Percentiles rank a stretch among this genome's conserved stretches.
Evolutionary conservation across 2,797 vertebrate genomes (phyloP).

Genomic region (Gadopsis marmoratus): DNA sequence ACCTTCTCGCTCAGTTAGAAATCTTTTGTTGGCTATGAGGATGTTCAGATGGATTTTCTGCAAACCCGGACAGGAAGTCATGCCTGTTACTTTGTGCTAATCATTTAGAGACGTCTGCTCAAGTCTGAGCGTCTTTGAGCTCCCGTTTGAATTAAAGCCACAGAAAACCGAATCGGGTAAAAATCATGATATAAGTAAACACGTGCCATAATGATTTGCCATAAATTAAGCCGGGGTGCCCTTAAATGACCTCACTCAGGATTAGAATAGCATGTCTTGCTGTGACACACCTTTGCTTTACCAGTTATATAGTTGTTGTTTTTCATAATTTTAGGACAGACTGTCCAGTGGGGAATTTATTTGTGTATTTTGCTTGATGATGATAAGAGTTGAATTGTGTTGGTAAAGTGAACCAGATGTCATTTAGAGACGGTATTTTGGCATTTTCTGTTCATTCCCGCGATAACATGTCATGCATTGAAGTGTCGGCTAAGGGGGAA

Average conservation of each 20-base stretch:
- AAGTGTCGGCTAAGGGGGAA: neutral
- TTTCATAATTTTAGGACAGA: neutral
- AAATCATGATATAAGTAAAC: neutral
- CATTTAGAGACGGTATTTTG: neutral
- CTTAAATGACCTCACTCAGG: neutral
- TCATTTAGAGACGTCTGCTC: conserved; percentile 41
- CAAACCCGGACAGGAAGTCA: conserved; percentile 63
- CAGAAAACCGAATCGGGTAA: conserved; percentile 6
- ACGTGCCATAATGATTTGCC: neutral
- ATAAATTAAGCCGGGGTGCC: neutral
- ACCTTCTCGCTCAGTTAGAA: conserved; percentile 57
- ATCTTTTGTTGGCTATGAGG: conserved; percentile 56
- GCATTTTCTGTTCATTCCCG: too few relatives aligned
- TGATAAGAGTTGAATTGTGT: neutral
- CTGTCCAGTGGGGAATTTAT: neutral
- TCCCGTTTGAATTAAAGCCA: conserved; percentile 1
- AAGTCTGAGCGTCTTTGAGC: conserved; percentile 38
- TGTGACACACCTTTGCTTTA: neutral
- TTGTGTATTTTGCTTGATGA: neutral
- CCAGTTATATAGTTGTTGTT: neutral
- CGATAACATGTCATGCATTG: neutral
- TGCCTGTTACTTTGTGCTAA: conserved; percentile 56
- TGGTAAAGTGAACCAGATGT: neutral
- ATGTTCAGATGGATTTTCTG: conserved; percentile 60
- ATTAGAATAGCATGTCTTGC: neutral